Conservation (phyloP, 2,797 vertebrate genomes). For the Phataginus tetradactyla region DNA sequence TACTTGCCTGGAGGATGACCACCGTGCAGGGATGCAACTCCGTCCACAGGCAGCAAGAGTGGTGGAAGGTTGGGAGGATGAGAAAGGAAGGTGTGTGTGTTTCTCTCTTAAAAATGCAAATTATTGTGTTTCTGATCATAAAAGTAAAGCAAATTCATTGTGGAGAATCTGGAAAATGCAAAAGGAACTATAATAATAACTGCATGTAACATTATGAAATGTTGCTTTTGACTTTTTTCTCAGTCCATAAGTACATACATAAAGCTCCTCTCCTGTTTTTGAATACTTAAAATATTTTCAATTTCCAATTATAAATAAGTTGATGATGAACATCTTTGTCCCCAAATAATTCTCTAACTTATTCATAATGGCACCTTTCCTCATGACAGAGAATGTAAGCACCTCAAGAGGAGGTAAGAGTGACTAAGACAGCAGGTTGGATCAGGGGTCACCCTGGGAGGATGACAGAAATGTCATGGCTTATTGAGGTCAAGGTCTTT, state of each 20-base stretch:
- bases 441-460: background rate
- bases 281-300: background rate
- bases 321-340: background rate
- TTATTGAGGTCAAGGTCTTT: background rate
- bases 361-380: background rate
- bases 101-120: background rate
- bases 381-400: background rate
- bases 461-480: background rate
- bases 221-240: background rate
- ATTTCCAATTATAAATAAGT: background rate
- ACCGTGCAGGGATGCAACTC: background rate
- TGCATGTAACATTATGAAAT: background rate
- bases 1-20: background rate
- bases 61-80: background rate
- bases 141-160: background rate
- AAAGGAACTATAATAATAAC: background rate
- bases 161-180: background rate
- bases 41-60: background rate
- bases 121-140: background rate
- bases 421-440: background rate
- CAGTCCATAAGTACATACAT: background rate
- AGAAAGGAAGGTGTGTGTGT: background rate
- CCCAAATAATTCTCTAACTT: background rate
- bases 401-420: background rate
- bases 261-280: background rate